Evolutionary conservation across 2,888 invertebrate species (phyloP).

Genomic region (Dryococelus australis): DNA sequence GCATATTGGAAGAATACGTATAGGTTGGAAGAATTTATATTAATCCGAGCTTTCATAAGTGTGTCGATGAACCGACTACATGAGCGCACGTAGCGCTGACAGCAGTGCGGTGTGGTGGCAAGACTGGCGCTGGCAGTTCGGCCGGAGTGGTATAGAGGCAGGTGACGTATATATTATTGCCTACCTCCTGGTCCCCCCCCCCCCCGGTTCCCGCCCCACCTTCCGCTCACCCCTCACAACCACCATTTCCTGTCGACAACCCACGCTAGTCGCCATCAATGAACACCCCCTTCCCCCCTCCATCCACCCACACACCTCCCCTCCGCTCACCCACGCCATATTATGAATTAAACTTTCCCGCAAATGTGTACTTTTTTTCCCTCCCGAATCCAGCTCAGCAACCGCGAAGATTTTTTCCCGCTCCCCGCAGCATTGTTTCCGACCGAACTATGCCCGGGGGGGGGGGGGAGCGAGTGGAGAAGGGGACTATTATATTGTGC

Average conservation of each 20-base stretch:
- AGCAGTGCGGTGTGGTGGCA: background rate
- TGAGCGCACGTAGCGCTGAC: background rate
- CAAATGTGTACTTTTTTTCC: background rate
- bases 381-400: background rate
- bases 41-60: too few relatives aligned
- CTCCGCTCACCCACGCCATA: slow-evolving; percentile 33
- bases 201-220: slow-evolving; percentile 34
- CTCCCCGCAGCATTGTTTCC: background rate
- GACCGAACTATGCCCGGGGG: background rate
- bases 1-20: too few relatives aligned
- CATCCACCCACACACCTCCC: background rate
- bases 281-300: slow-evolving; percentile 32
- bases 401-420: background rate
- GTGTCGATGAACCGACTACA: too few relatives aligned
- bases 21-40: too few relatives aligned
- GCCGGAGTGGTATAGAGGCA: background rate
- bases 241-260: background rate
- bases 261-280: slow-evolving; percentile 34
- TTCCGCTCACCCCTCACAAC: slow-evolving; percentile 11
- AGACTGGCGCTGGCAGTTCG: background rate
- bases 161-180: slow-evolving; percentile 5
- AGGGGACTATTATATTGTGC: background rate
- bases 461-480: background rate
- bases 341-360: slow-evolving; percentile 37
- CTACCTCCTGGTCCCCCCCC: slow-evolving; percentile 49